Evolutionary conservation across 2,888 invertebrate genomes (phyloP), one percentile per base, ranked within the genome.

Genomic region (Athalia rosae): DNA sequence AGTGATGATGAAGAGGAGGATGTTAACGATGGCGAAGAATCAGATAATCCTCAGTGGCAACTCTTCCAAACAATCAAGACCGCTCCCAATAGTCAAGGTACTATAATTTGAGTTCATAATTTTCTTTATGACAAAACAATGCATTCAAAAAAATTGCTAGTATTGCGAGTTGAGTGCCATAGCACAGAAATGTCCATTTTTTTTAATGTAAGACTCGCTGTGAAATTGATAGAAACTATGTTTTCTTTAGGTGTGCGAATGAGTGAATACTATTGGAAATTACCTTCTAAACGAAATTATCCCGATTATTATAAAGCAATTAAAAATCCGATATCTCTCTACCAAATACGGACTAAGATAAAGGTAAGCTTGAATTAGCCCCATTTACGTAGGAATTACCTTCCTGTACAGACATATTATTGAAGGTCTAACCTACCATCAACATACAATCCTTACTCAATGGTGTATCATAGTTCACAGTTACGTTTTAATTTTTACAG

Each of bases 251-350:
- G 97, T n/a, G 92, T 94, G 2, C 92, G 94, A n/a, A 92, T 98
- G 86, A 95, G 96, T 45, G 98, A 98, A 86, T 97, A 98, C 0
- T 97, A 99, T 90, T 95, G 96, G 94, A 96, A 96, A 85, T 91
- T 99, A 78, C 99, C 99, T 0, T 97, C 96, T 6, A 95, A 94
- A 64, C 92, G 98, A 78, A 95, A 95, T 82, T 98, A 99, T 91
- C 97, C 99, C 0, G 99, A 99, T 91, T 99, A 99, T 90, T 99
- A 98, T 91, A 96, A 96, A 84, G 97, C 98, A 88, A 99, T 99
- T 74, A 97, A 97, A 87, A 96, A 96, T 86, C 99, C 99, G 0
- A 95, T 99, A 83, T 98, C 99, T 0, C 91, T 99, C 85, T 94
- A 95, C 83, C 98, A 98, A 91, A 98, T 99, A 79, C 93, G 94